Base-by-base conservation (phyloP, 2,888 invertebrate species). In the Chouioia cunea region DNA sequence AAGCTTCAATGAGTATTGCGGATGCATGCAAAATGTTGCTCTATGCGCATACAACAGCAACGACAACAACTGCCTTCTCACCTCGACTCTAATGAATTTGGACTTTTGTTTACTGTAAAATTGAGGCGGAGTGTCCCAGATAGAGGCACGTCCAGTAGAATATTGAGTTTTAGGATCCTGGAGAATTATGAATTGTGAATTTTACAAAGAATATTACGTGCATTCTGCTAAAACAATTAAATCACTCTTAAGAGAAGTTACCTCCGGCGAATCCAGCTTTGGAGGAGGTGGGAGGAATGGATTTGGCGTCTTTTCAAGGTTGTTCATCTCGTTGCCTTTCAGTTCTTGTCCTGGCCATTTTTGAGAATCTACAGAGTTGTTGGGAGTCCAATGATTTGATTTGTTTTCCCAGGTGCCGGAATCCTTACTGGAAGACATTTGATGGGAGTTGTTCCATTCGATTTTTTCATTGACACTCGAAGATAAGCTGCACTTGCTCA, bases 231-330 rank as follows among this genome's bases (percentile, higher is more conserved):
- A 60, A 46, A 48, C 43, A 12, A 43, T 48, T 52, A 52, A 52
- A 23, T 10, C n/a, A n/a, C n/a, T n/a, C 6, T 23, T n/a, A n/a
- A 52, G 2, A 48, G 27, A 2, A 77, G 78, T 78, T 82, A 87
- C 87, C 68, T 86, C 86, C 22, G 87, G 86, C n/a, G 87, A 86
- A 77, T 87, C 86, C 2, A 87, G 86, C 76, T 88, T 88, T 1
- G 87, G 86, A 15, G 87, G 86, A 0, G 85, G 79, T 16, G 79
- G 78, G 36, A 79, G 78, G 44, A 70, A 73, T 47, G 43, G 65
- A 48, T 44, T 71, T 3, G 46, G 20, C 53, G 62, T 63, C 63
- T 73, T 70, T 22, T 79, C 77, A n/a, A 82, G 73, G 70, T 76
- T 81, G 12, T 36, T 80, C 81, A n/a, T 56, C 59, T 76, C 36